Evolutionary conservation across 2,113 vertebrate genomes (phyloP).

Genomic region (Poeciliopsis retropinna): DNA sequence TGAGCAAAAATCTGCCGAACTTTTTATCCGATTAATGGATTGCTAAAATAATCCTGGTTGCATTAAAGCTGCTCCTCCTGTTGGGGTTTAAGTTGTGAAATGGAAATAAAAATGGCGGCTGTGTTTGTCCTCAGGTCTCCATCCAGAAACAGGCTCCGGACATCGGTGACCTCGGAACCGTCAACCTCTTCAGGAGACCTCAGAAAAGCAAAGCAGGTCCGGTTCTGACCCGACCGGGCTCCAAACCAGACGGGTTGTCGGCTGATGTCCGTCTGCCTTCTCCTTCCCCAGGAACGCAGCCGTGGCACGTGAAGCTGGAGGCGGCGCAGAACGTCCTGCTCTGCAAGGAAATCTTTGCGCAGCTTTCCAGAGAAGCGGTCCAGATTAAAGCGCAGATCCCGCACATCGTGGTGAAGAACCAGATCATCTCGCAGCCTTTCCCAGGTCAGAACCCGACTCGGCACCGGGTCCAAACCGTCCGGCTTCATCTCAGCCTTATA

Average conservation of each 20-base stretch:
- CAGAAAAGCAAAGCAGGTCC: slow-evolving; percentile 90
- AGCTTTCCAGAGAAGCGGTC: slow-evolving; percentile 96
- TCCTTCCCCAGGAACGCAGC: slow-evolving; percentile 83
- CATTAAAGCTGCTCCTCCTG: no score
- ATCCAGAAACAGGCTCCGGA: slow-evolving; percentile 98
- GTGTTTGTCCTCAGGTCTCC: slow-evolving; percentile 85
- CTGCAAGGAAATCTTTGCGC: slow-evolving; percentile 98
- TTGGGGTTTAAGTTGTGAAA: background rate
- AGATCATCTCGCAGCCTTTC: slow-evolving; percentile 97
- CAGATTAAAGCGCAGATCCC: slow-evolving; percentile 98
- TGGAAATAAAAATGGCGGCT: background rate
- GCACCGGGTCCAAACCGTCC: no score
- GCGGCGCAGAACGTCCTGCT: slow-evolving; percentile 95
- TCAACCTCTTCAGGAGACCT: slow-evolving; percentile 90
- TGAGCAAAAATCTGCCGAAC: no score
- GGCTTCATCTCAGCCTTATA: no score
- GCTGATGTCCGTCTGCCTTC: background rate
- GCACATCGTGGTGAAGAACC: slow-evolving; percentile 99
- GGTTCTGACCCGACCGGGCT: background rate
- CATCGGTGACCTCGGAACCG: slow-evolving; percentile 94
- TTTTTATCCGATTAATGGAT: no score
- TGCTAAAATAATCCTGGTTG: no score
- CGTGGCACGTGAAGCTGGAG: slow-evolving; percentile 94
- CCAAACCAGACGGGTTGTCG: no score
- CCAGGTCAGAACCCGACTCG: slow-evolving; percentile 82